A percentile compares a stretch with the other conserved stretches of the same genome.
phyloP scores from a whole-genome alignment of 2,113 vertebrate species.

The Dryoscopus gambensis region DNA sequence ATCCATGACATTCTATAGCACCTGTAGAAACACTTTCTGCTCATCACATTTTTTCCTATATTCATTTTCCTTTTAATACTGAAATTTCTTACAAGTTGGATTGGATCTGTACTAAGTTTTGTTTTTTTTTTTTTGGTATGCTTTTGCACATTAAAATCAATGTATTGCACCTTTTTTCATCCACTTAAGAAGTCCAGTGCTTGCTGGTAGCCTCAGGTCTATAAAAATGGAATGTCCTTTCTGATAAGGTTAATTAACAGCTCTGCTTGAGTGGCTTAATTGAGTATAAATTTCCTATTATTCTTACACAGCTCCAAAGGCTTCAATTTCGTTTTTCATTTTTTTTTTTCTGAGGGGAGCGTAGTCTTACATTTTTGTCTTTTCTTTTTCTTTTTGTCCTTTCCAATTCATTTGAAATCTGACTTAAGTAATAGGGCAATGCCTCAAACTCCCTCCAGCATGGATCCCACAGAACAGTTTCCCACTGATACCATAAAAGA shows the following conservation, averaged over 20 bases:
- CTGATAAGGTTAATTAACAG: conserved; percentile 69
- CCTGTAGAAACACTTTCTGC: background rate
- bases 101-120: background rate
- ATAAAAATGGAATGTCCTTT: conserved; percentile 67
- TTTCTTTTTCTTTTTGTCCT: background rate
- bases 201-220: conserved; percentile 61
- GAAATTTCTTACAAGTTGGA: background rate
- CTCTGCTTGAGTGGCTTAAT: conserved; percentile 62
- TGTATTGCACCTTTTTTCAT: conserved; percentile 28
- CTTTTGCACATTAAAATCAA: conserved; percentile 18
- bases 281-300: conserved; percentile 66
- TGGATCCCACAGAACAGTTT: background rate
- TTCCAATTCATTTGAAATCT: background rate
- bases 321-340: conserved; percentile 5
- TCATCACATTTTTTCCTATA: background rate
- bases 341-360: background rate
- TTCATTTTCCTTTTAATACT: background rate
- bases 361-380: background rate
- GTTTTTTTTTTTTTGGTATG: background rate
- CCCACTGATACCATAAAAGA: background rate
- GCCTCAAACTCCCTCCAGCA: background rate
- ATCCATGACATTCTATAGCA: background rate
- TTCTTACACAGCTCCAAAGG: conserved; percentile 42
- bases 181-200: conserved; percentile 37
- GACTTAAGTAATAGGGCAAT: background rate